Conservation (phyloP, 2,113 vertebrate species). For the Myanophis thanlyinensis region DNA sequence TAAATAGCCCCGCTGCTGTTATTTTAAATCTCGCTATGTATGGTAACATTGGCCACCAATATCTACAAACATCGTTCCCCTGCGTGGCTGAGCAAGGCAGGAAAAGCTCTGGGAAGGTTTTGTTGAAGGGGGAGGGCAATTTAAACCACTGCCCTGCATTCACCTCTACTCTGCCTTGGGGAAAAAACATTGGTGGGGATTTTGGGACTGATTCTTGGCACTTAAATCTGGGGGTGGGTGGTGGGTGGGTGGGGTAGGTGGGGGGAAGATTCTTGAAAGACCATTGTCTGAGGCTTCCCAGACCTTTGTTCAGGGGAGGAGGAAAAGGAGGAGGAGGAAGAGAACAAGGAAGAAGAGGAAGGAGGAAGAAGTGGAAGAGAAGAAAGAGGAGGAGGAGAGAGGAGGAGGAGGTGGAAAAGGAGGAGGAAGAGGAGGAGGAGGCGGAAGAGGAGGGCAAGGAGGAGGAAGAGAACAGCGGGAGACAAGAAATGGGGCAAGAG, state of each 20-base stretch:
- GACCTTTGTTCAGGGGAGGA: too few species aligned
- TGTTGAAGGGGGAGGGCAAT: too few species aligned
- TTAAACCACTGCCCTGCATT: not conserved
- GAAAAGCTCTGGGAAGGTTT: not conserved
- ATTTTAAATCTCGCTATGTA: conserved; percentile 61
- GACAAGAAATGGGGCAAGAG: not conserved
- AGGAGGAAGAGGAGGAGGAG: too few species aligned
- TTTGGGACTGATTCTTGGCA: not conserved
- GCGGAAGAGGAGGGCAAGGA: too few species aligned
- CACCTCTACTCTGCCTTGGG: not conserved
- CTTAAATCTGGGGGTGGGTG: too few species aligned
- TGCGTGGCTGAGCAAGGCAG: not conserved
- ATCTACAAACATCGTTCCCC: conserved; percentile 22
- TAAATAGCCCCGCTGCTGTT: conserved; percentile 66
- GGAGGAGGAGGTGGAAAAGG: not conserved
- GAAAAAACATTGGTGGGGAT: not conserved
- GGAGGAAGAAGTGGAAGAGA: not conserved
- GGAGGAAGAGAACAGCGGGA: not conserved
- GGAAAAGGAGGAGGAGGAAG: too few species aligned
- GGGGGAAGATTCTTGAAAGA: not conserved
- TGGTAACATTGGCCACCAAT: conserved; percentile 57
- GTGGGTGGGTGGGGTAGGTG: too few species aligned
- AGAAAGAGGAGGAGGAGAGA: not conserved
- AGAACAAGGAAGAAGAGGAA: accelerated
- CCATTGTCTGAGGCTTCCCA: not conserved